phyloP scores from a whole-genome alignment of 1,140 invertebrate genomes.

The Acromyrmex charruanus region DNA sequence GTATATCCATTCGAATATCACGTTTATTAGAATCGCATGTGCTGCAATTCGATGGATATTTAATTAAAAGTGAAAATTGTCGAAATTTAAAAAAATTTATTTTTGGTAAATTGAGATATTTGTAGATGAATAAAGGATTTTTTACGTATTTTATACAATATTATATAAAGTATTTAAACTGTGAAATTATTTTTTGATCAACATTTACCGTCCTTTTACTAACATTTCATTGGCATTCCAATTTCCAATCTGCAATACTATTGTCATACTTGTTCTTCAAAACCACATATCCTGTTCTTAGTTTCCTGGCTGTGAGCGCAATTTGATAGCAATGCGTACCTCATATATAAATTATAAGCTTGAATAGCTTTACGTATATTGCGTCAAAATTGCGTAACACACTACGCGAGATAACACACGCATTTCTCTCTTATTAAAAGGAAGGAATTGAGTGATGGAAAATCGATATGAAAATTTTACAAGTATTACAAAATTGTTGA shows the following conservation, averaged over 20 bases:
- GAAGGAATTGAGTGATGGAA: background rate
- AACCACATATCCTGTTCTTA: slow-evolving; percentile 7
- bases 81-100: background rate
- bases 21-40: slow-evolving; percentile 9
- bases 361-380: slow-evolving; percentile 77
- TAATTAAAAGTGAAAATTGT: slow-evolving; percentile 6
- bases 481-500: background rate
- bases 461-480: slow-evolving; percentile 7
- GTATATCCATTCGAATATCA: slow-evolving; percentile 24
- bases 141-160: slow-evolving; percentile 3
- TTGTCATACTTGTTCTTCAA: slow-evolving; percentile 67
- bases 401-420: slow-evolving; percentile 41
- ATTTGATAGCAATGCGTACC: slow-evolving; percentile 44
- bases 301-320: background rate
- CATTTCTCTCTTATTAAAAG: background rate
- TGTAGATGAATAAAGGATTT: background rate
- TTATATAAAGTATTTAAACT: background rate
- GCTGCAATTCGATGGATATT: slow-evolving; percentile 10
- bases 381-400: slow-evolving; percentile 75
- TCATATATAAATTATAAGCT: slow-evolving; percentile 50
- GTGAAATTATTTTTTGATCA: slow-evolving; percentile 15
- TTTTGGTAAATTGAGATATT: slow-evolving; percentile 10
- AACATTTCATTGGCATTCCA: slow-evolving; percentile 58
- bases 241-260: slow-evolving; percentile 68
- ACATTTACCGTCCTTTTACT: slow-evolving; percentile 58